Base-by-base conservation (phyloP, 2,113 vertebrate species). In the Xiphias gladius region DNA sequence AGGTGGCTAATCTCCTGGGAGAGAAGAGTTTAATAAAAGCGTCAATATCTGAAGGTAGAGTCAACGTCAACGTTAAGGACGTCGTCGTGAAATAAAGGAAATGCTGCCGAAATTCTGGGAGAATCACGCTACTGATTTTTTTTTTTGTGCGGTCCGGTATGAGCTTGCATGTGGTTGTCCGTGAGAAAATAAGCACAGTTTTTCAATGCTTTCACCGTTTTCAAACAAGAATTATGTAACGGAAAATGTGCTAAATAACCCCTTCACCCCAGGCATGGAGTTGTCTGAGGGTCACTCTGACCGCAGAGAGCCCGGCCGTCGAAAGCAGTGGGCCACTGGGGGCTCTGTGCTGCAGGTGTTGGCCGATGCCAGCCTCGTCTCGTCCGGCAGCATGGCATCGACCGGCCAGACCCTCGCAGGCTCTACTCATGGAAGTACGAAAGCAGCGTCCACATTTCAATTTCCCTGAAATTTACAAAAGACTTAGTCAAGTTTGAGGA, bases 261-360 rank as follows among this genome's bases (percentile, higher is more conserved):
- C 30, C 55, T 26, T 11, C 48, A 24, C 32, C 55, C 5, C 50
- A 63, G 87, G 91, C 7, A 43, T 69, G 67, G 84, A 65, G 3
- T 63, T 32, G 50, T 9, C 70, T 22, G 65, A 66, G 63, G 39
- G 46, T 37, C 55, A 37, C 41, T 37, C 52, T 66, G 81, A 84
- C 54, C 78, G 55, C 41, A 22, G 17, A 24, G 74, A 85, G 19
- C 41, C 57, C 0, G 13, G 1, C 20, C 72, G 75, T 8, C 92
- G 97, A 43, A 96, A 58, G 77, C 95, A 92, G 20, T 99, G 98
- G 98, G 87, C 94, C 50, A 93, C 93, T 22, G 83, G 73, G 14
- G 82, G 30, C 64, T 82, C 93, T 0, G 82, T 95, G 32, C 83
- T 97, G 69, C 87, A 89, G 79, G 91, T 94, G 81, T 82, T 98